phyloP scores from a whole-genome alignment of 2,113 vertebrate genomes.

The Abramis brama region DNA sequence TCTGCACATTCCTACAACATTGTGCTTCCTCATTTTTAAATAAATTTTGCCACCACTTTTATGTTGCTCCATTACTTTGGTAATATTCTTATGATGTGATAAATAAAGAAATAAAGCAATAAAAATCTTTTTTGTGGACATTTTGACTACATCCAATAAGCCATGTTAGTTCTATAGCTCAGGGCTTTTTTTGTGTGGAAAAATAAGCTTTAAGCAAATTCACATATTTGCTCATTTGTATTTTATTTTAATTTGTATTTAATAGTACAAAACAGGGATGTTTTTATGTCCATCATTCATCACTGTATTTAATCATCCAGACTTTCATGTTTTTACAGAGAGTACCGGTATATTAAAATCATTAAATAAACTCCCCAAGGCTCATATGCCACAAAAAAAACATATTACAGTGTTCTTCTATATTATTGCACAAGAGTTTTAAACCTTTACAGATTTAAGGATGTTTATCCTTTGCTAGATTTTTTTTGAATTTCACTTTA shows the following conservation, averaged over 20 bases:
- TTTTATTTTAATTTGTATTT: not conserved
- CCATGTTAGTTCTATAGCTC: not conserved
- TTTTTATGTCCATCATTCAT: conserved; percentile 5
- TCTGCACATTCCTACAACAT: not conserved
- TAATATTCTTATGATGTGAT: conserved; percentile 42
- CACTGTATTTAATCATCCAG: conserved; percentile 12
- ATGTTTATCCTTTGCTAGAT: not conserved
- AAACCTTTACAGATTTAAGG: not conserved
- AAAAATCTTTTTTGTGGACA: not conserved
- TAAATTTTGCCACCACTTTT: not conserved
- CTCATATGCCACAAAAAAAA: not conserved
- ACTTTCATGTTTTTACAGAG: not conserved
- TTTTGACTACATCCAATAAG: not conserved
- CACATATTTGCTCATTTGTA: not conserved
- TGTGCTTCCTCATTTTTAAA: not conserved
- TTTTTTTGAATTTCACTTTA: not conserved
- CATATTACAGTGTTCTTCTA: not conserved
- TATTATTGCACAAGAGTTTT: not conserved
- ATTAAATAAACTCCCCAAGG: not conserved
- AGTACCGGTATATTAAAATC: not conserved
- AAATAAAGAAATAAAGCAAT: conserved; percentile 27
- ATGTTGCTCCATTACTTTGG: conserved; percentile 39
- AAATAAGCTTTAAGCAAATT: not conserved
- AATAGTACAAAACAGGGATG: not conserved
- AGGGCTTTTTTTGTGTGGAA: not conserved